phyloP scores from a whole-genome alignment of 2,113 vertebrate species.

The Callospermophilus lateralis region DNA sequence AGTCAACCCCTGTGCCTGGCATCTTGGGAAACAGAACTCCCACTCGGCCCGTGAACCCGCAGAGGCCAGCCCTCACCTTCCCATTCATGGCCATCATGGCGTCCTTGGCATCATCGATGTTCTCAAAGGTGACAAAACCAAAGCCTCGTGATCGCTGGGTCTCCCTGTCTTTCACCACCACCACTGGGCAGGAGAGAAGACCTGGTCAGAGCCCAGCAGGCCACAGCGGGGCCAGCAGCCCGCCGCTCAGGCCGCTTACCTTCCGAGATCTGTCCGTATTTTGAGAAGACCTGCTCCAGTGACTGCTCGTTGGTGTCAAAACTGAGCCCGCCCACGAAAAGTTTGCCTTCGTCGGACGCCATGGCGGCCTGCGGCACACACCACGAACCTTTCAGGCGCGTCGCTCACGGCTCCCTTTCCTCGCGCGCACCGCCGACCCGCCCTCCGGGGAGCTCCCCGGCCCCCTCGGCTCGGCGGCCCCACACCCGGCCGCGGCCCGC shows the following conservation, averaged over 20 bases:
- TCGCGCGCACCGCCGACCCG: background rate
- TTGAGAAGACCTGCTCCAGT: constrained; percentile 95
- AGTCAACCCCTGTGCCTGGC: background rate
- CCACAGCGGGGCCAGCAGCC: accelerated
- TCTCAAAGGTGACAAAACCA: constrained; percentile 98
- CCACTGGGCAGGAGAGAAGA: constrained; percentile 86
- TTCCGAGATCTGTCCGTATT: constrained; percentile 96
- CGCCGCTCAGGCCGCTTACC: constrained; percentile 85
- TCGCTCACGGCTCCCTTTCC: no score
- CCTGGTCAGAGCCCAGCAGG: accelerated
- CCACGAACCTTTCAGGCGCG: background rate
- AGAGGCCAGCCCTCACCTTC: constrained; percentile 89
- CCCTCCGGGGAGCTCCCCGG: no score
- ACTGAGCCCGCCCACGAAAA: constrained; percentile 97
- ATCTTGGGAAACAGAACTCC: accelerated
- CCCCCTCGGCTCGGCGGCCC: no score
- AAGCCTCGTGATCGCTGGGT: constrained; percentile 96
- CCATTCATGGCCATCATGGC: constrained; percentile 98
- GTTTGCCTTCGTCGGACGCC: constrained; percentile 96
- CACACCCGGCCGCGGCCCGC: no score
- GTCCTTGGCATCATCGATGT: constrained; percentile 97
- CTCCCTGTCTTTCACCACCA: constrained; percentile 98
- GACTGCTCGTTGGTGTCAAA: constrained; percentile 97
- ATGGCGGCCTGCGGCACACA: constrained; percentile 86
- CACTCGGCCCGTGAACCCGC: accelerated